A percentile compares a stretch with the other conserved stretches of the same genome.
Evolutionary conservation across 2,888 invertebrate species (phyloP).

Genomic region (Dyspetes luteomarginatus): DNA sequence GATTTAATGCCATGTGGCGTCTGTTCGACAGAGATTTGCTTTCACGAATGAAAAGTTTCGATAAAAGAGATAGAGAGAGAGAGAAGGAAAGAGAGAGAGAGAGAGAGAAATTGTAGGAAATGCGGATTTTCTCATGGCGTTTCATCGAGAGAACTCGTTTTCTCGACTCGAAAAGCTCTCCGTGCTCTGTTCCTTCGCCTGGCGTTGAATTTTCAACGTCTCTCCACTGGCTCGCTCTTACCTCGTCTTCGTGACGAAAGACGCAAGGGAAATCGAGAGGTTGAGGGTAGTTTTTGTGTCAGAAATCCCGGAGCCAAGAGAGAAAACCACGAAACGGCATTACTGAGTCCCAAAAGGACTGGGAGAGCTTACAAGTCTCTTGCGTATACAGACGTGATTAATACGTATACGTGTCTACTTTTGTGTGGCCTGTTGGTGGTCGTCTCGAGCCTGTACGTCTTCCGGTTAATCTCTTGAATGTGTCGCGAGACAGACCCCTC

Average conservation of each 20-base stretch:
- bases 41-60: constrained; percentile 12
- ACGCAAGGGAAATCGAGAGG: neutral
- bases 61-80: neutral
- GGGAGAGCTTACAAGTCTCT: constrained; percentile 37
- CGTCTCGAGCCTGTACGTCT: constrained; percentile 38
- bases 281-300: neutral
- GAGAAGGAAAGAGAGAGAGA: neutral
- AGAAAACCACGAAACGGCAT: constrained; percentile 57
- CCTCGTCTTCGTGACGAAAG: constrained; percentile 25
- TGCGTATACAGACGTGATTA: constrained; percentile 14
- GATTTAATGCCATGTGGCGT: constrained; percentile 28
- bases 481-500: constrained; percentile 40
- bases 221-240: constrained; percentile 18
- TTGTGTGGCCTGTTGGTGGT: constrained; percentile 18
- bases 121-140: constrained; percentile 32
- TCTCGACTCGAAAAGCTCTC: constrained; percentile 46
- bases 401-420: constrained; percentile 10
- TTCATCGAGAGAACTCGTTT: constrained; percentile 29
- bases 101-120: neutral
- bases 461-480: constrained; percentile 62
- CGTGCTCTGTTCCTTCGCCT: neutral
- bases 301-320: constrained; percentile 26
- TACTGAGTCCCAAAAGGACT: constrained; percentile 36
- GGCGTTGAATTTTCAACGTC: constrained; percentile 37
- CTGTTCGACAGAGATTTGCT: constrained; percentile 42